Evolutionary conservation across 2,113 vertebrate genomes (phyloP), one percentile per base, ranked within the genome.

Genomic region (Oncorhynchus clarkii): DNA sequence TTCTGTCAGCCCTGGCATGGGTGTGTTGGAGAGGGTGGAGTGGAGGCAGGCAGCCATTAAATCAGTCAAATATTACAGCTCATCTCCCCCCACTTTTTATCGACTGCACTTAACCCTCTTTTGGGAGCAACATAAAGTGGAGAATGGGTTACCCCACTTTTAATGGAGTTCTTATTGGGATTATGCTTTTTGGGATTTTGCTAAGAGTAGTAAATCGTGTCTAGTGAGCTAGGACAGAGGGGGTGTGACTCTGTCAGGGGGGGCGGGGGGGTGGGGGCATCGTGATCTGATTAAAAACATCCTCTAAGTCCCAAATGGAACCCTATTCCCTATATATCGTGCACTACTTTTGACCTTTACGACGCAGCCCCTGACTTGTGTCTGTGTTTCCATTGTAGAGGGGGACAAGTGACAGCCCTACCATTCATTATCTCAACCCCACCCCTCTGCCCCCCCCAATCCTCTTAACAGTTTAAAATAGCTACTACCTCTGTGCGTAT

Each of bases 121-220:
- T 45, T 80, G 26, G 70, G 75, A 84, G 83, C 82, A 87, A 84
- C 80, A 84, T 83, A 79, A 87, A 88, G 83, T 88, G 79, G 80
- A 85, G 82, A 88, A 90, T 88, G 82, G 85, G 84, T 89, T 88
- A 82, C 79, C 77, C 76, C 77, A 34, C 75, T 85, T 88, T 91
- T 90, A 91, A 91, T 89, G 82, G 87, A 86, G 87, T 88, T 72
- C 86, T 82, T 87, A 29, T 85, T 84, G 13, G 3, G 39, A 45
- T 82, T 80, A 76, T 67, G 78, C 84, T 82, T 88, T 89, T 86
- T 88, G 82, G 89, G 88, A 91, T 91, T 89, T 90, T 89, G 88
- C 85, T 86, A 82, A 89, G 9, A 88, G 74, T 75, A 67, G 26
- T 45, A 20, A 75, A 69, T 80, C 83, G 71, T 81, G 64, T 72